Percentiles rank a stretch among this genome's conserved stretches.
Evolutionary conservation across 1,140 invertebrate species (phyloP).

Genomic region (Drosophila sp.): DNA sequence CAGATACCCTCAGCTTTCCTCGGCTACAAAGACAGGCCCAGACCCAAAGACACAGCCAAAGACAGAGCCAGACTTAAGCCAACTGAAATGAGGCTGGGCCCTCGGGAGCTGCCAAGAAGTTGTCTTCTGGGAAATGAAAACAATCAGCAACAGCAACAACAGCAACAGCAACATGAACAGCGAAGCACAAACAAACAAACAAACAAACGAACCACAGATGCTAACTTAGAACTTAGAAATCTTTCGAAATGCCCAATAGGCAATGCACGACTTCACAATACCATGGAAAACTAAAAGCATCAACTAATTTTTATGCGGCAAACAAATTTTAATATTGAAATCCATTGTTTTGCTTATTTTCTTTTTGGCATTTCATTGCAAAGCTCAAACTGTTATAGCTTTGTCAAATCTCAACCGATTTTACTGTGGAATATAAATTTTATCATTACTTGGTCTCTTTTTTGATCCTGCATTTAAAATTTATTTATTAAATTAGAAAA

Average conservation of each 20-base stretch:
- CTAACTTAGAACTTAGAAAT: constrained; percentile 40
- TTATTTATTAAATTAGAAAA: too few relatives aligned
- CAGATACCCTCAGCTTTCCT: constrained; percentile 28
- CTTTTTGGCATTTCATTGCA: too few relatives aligned
- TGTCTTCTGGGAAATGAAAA: constrained; percentile 61
- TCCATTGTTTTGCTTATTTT: too few relatives aligned
- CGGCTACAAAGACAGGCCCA: not conserved
- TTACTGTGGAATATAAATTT: too few relatives aligned
- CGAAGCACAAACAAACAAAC: constrained; percentile 1
- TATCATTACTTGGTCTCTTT: too few relatives aligned
- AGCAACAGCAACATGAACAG: constrained; percentile 9
- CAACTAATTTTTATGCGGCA: too few relatives aligned
- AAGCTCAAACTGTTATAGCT: too few relatives aligned
- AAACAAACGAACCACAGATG: constrained; percentile 40
- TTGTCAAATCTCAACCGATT: too few relatives aligned
- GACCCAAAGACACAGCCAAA: not conserved
- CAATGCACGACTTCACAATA: constrained; percentile 21
- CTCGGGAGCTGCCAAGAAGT: constrained; percentile 53
- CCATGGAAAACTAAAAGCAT: too few relatives aligned
- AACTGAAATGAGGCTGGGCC: constrained; percentile 49
- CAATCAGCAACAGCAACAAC: constrained; percentile 53
- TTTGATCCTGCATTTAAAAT: too few relatives aligned
- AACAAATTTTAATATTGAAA: too few relatives aligned
- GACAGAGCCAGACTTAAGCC: constrained; percentile 31
- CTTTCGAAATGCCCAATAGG: not conserved